Percentiles rank a stretch among this genome's conserved stretches.
These are phyloP conservation scores for Anseranas semipalmata DNA, from an alignment of 2,113 vertebrate genomes.

Conservation along the genomic window DNA sequence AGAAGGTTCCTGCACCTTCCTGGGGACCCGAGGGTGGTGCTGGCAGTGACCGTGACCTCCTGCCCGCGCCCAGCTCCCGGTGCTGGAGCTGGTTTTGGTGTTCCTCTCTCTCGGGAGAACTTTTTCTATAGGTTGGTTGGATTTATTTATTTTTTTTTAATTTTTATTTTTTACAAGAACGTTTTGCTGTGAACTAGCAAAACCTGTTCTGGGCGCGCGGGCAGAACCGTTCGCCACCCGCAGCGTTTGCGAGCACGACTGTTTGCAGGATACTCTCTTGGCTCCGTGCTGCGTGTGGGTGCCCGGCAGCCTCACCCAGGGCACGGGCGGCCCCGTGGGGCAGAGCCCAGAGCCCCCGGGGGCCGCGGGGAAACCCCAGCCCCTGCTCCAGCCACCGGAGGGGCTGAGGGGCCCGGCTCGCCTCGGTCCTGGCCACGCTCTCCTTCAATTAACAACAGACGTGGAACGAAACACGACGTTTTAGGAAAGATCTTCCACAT, in stretches of 20 bases:
- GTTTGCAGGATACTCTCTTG: not conserved
- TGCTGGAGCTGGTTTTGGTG: not conserved
- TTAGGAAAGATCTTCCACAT: constrained; percentile 52
- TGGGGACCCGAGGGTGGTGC: not conserved
- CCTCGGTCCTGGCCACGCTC: not conserved
- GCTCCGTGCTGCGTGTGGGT: not conserved
- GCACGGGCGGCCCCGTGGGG: too few relatives aligned
- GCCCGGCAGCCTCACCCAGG: not conserved
- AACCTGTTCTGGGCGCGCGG: constrained; percentile 30
- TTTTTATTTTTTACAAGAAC: not conserved
- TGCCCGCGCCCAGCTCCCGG: not conserved
- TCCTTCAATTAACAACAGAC: not conserved
- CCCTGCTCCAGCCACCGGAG: too few relatives aligned
- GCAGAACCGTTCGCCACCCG: not conserved
- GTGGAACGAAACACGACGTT: not conserved
- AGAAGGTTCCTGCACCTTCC: not conserved
- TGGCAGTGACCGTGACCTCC: not conserved
- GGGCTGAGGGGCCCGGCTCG: not conserved
- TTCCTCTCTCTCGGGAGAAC: not conserved
- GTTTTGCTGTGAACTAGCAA: constrained; percentile 1
- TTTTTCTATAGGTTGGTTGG: not conserved
- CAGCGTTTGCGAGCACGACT: not conserved
- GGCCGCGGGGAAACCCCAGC: too few relatives aligned
- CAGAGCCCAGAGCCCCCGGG: too few relatives aligned
- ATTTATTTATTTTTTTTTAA: not conserved